Conservation (phyloP, 2,797 vertebrate genomes). For the Acipenser transmontanus region DNA sequence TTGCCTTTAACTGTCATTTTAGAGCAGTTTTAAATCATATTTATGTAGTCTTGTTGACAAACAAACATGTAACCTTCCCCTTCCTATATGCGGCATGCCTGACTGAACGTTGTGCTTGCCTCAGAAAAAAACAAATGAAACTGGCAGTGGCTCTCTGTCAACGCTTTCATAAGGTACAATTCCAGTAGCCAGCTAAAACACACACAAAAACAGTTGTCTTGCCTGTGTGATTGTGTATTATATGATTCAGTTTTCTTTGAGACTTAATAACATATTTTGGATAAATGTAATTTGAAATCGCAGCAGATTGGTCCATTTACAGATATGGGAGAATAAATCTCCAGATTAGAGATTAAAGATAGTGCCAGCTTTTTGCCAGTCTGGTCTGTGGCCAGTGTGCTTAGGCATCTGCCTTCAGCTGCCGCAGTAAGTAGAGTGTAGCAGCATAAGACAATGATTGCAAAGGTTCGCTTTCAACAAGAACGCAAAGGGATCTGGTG, state of each 20-base stretch:
- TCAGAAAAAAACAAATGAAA: slow-evolving; percentile 14
- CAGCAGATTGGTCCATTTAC: slow-evolving; percentile 60
- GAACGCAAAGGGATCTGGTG: slow-evolving; percentile 19
- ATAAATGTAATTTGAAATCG: slow-evolving; percentile 57
- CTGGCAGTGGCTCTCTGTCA: slow-evolving; percentile 15
- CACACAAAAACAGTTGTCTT: slow-evolving; percentile 57
- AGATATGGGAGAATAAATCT: slow-evolving; percentile 57
- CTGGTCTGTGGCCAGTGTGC: slow-evolving; percentile 54
- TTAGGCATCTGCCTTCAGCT: slow-evolving; percentile 61
- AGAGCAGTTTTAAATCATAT: slow-evolving; percentile 54
- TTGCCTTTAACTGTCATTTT: slow-evolving; percentile 66
- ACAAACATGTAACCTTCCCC: slow-evolving; percentile 71
- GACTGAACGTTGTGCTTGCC: slow-evolving; percentile 14
- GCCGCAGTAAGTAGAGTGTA: slow-evolving; percentile 59
- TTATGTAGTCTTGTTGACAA: slow-evolving; percentile 71
- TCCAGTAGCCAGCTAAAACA: slow-evolving; percentile 39
- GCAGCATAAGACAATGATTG: slow-evolving; percentile 34
- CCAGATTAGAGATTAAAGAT: slow-evolving; percentile 71
- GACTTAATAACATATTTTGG: slow-evolving; percentile 65
- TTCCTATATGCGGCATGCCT: slow-evolving; percentile 22
- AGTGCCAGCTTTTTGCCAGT: slow-evolving; percentile 60
- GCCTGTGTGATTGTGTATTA: slow-evolving; percentile 70
- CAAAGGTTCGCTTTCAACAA: slow-evolving; percentile 22
- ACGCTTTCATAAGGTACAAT: slow-evolving; percentile 18
- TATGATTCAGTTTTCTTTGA: slow-evolving; percentile 41